These are phyloP conservation scores for Podarcis raffonei DNA, from an alignment of 2,113 vertebrate species.

Conservation along the genomic window DNA sequence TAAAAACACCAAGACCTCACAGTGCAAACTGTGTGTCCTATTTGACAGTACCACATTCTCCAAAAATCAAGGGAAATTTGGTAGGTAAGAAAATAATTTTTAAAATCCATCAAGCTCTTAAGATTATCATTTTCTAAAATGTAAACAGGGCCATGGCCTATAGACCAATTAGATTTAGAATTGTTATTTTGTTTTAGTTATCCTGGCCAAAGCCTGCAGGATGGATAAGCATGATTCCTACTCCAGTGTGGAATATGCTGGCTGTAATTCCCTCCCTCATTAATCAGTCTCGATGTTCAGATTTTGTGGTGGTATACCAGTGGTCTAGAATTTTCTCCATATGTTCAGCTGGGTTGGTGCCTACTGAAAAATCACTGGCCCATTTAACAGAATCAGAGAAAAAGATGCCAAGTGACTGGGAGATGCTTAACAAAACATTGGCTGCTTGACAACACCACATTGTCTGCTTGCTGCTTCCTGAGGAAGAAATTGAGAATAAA, in stretches of 20 bases:
- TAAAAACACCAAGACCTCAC: neutral
- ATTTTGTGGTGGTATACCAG: conserved; percentile 41
- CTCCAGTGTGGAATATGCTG: conserved; percentile 43
- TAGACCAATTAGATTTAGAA: conserved; percentile 1
- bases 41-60: neutral
- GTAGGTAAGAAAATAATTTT: neutral
- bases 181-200: neutral
- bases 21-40: neutral
- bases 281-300: conserved; percentile 52
- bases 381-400: conserved; percentile 27
- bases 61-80: neutral
- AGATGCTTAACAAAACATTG: conserved; percentile 38
- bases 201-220: conserved; percentile 24
- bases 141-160: neutral
- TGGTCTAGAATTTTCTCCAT: conserved; percentile 51
- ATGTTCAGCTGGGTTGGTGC: conserved; percentile 55
- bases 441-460: neutral
- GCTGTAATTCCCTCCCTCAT: conserved; percentile 51
- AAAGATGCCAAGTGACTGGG: conserved; percentile 36
- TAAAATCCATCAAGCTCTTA: too few relatives aligned
- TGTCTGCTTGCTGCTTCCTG: neutral
- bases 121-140: neutral
- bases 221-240: conserved; percentile 26
- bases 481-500: neutral
- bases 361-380: conserved; percentile 41